phyloP scores from a whole-genome alignment of 1,140 invertebrate species.

The Goniozus legneri region DNA sequence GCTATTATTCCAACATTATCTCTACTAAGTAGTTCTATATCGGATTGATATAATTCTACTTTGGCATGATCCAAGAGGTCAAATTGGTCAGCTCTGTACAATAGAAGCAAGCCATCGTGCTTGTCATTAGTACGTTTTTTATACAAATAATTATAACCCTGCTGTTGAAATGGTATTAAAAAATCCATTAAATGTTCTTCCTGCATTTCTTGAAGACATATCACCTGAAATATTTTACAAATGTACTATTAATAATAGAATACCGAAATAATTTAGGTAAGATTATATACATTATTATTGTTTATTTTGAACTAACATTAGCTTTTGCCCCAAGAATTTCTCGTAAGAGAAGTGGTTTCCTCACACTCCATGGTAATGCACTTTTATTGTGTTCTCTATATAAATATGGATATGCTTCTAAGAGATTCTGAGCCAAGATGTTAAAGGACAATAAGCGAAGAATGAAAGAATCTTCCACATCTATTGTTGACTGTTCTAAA shows the following conservation, averaged over 20 bases:
- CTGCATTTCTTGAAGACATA: slow-evolving; percentile 87
- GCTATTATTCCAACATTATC: slow-evolving; percentile 85
- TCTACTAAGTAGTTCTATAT: slow-evolving; percentile 64
- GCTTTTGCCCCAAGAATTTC: slow-evolving; percentile 70
- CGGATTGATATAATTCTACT: slow-evolving; percentile 58
- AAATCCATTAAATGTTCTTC: slow-evolving; percentile 66
- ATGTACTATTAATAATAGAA: slow-evolving; percentile 7
- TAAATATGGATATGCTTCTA: slow-evolving; percentile 71
- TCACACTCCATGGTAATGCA: slow-evolving; percentile 67
- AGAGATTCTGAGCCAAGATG: slow-evolving; percentile 78
- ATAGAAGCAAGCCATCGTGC: slow-evolving; percentile 39
- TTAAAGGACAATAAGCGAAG: slow-evolving; percentile 73
- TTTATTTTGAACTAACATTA: slow-evolving; percentile 62
- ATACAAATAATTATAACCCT: slow-evolving; percentile 46
- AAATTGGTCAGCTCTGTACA: slow-evolving; percentile 40
- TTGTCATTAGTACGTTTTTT: slow-evolving; percentile 52
- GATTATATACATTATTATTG: slow-evolving; percentile 12
- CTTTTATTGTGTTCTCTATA: slow-evolving; percentile 63
- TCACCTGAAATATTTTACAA: slow-evolving; percentile 58
- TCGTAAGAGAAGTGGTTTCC: slow-evolving; percentile 64
- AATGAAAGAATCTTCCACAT: slow-evolving; percentile 37
- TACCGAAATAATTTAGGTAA: slow-evolving; percentile 6
- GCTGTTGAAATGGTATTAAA: slow-evolving; percentile 55
- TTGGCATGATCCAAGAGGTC: slow-evolving; percentile 40
- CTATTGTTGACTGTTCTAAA: slow-evolving; percentile 27